phyloP scores from a whole-genome alignment of 2,888 invertebrate genomes.

The Kuschelorhynchus macadamiae region DNA sequence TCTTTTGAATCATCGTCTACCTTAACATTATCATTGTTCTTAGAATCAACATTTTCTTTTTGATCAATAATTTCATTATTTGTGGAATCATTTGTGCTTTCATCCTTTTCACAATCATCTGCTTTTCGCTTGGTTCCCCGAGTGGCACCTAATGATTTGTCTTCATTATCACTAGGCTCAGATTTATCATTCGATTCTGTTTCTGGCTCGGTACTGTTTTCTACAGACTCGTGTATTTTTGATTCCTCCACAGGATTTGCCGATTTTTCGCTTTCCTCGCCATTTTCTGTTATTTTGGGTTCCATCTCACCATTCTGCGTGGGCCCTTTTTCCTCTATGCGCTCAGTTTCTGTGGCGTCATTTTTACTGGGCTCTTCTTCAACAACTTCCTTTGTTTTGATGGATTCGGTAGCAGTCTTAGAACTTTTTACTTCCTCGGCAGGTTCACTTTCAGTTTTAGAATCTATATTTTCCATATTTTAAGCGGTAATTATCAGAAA shows the following conservation, averaged over 20 bases:
- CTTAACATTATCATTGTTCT: conserved; percentile 23
- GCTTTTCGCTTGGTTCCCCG: conserved; percentile 34
- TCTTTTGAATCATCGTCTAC: conserved; percentile 16
- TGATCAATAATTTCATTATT: conserved; percentile 25
- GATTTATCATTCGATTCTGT: neutral
- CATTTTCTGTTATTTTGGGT: neutral
- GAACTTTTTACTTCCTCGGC: neutral
- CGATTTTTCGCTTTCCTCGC: conserved; percentile 10
- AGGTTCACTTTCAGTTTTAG: neutral
- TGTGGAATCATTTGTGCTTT: conserved; percentile 7
- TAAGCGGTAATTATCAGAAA: neutral
- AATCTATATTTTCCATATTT: conserved; percentile 27
- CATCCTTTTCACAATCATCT: conserved; percentile 16
- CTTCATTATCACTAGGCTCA: neutral
- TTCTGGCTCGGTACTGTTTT: neutral
- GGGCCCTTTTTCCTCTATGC: neutral
- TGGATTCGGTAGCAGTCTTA: neutral
- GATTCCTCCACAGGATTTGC: conserved; percentile 4
- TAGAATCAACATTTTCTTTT: conserved; percentile 37
- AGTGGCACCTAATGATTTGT: conserved; percentile 6
- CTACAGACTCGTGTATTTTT: neutral
- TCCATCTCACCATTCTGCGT: conserved; percentile 8
- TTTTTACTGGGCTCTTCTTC: conserved; percentile 15
- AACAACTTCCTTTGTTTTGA: conserved; percentile 13
- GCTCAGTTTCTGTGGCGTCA: conserved; percentile 17